Percentiles rank a stretch among this genome's conserved stretches.
Conservation (phyloP, 2,888 invertebrate species). For the Cataglyphis altisquamis region DNA sequence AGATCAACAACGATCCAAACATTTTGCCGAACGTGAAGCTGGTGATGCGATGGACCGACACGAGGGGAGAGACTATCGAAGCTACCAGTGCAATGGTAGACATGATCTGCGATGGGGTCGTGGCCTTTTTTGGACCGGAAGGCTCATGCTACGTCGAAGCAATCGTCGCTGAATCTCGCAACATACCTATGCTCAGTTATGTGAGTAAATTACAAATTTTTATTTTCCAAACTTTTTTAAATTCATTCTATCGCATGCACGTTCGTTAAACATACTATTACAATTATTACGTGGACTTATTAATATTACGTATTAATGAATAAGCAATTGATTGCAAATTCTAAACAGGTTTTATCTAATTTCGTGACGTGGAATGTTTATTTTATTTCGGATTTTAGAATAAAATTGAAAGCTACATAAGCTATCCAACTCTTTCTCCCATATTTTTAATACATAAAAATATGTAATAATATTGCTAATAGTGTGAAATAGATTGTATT, state of each 20-base stretch:
- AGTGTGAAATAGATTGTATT: not conserved
- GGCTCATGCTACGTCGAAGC: slow-evolving; percentile 98
- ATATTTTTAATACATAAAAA: not conserved
- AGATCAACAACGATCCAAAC: slow-evolving; percentile 91
- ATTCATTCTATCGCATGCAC: not conserved
- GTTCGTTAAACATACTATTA: slow-evolving; percentile 5
- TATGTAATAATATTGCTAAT: not conserved
- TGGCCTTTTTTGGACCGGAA: slow-evolving; percentile 98
- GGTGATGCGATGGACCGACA: slow-evolving; percentile 93
- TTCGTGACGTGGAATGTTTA: not conserved
- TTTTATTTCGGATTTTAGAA: not conserved
- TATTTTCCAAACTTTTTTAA: not conserved
- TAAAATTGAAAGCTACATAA: not conserved
- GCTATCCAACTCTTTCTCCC: not conserved
- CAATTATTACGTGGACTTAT: slow-evolving; percentile 6
- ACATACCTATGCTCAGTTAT: slow-evolving; percentile 98
- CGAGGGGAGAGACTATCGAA: slow-evolving; percentile 93
- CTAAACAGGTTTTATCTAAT: not conserved
- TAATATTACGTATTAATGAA: not conserved
- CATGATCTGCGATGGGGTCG: slow-evolving; percentile 96
- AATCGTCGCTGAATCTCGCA: slow-evolving; percentile 96
- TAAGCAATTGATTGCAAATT: not conserved
- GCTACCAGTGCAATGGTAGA: slow-evolving; percentile 95
- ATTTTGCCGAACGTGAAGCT: slow-evolving; percentile 92
- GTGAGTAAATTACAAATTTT: slow-evolving; percentile 89